These are phyloP conservation scores for Pachliopta kotzebuea DNA, from an alignment of 2,888 invertebrate genomes.

Conservation along the genomic window DNA sequence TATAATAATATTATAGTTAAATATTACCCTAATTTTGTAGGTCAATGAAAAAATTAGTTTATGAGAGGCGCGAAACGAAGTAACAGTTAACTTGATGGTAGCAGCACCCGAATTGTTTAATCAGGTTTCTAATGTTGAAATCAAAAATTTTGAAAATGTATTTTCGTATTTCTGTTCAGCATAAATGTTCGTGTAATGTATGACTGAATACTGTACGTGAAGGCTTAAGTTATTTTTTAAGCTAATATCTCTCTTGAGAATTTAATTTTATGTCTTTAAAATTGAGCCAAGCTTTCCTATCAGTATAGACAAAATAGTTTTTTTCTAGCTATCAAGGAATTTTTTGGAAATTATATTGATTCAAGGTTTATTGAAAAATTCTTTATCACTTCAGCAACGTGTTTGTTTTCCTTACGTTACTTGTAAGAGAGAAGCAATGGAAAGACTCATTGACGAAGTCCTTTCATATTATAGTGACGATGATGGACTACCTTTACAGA, in stretches of 20 bases:
- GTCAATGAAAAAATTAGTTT: too few relatives aligned
- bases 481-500: background rate
- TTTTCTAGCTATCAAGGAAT: too few relatives aligned
- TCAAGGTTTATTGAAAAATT: too few relatives aligned
- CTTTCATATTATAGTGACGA: conserved; percentile 1
- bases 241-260: background rate
- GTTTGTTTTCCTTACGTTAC: background rate
- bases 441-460: background rate
- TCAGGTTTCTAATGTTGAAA: too few relatives aligned
- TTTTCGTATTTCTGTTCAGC: background rate
- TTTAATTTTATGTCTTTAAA: background rate
- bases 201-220: background rate
- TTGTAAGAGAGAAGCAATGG: background rate
- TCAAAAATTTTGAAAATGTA: background rate
- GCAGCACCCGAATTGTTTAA: too few relatives aligned
- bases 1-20: too few relatives aligned
- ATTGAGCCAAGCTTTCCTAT: background rate
- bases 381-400: too few relatives aligned
- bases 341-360: too few relatives aligned
- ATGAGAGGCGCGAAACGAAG: too few relatives aligned
- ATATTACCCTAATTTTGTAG: too few relatives aligned
- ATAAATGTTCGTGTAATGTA: background rate
- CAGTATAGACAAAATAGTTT: too few relatives aligned
- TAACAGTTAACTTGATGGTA: too few relatives aligned
- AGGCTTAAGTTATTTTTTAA: background rate